A percentile compares a stretch with the other conserved stretches of the same genome.
These are phyloP conservation scores for Dipodomys spectabilis DNA, from an alignment of 2,113 vertebrate genomes.

Conservation along the genomic window DNA sequence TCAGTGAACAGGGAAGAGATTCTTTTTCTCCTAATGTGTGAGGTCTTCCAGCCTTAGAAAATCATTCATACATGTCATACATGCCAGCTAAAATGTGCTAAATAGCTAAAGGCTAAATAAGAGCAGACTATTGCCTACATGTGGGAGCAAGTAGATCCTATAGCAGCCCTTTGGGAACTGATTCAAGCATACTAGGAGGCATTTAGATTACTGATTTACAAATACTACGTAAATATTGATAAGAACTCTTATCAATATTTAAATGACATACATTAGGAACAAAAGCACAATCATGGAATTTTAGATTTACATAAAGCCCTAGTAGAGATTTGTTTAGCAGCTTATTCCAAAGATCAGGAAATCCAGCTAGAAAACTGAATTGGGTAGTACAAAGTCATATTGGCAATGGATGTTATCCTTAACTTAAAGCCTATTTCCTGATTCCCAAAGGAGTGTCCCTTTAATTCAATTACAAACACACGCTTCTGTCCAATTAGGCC, in stretches of 20 bases:
- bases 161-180: not conserved
- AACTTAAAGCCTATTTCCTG: not conserved
- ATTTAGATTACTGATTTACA: not conserved
- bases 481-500: not conserved
- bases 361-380: not conserved
- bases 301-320: not conserved
- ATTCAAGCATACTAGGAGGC: not conserved
- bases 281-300: constrained; percentile 7
- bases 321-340: not conserved
- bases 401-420: not conserved
- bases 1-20: not conserved
- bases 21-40: not conserved
- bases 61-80: not conserved
- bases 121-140: not conserved
- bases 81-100: not conserved
- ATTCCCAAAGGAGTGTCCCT: not conserved
- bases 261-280: not conserved
- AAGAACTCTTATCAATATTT: not conserved
- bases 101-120: not conserved
- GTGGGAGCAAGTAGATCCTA: not conserved
- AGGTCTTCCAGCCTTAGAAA: constrained; percentile 10
- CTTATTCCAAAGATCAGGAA: not conserved
- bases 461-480: not conserved
- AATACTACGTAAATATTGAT: not conserved
- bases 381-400: not conserved